Percentiles rank a stretch among this genome's conserved stretches.
Conservation (phyloP, 2,888 invertebrate genomes). For the Hermaeophaga mercurialis region DNA sequence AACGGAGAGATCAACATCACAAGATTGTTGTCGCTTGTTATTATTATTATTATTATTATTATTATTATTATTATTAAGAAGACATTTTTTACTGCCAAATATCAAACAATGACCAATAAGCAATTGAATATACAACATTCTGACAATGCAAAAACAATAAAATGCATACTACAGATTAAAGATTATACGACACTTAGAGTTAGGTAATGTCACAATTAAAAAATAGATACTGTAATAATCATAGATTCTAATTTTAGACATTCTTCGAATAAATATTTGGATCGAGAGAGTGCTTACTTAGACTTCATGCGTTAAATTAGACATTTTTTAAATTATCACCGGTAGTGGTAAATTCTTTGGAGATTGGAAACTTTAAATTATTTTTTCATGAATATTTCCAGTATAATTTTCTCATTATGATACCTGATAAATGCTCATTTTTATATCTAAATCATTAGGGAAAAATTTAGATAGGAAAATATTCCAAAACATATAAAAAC, state of each 20-base stretch:
- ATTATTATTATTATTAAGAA: too few species aligned
- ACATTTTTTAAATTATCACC: conserved; percentile 2
- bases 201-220: conserved; percentile 5
- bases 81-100: too few species aligned
- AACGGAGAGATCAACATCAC: too few species aligned
- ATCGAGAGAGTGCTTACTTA: background rate
- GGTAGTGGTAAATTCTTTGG: conserved; percentile 10
- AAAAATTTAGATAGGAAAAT: too few species aligned
- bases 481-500: too few species aligned
- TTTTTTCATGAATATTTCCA: conserved; percentile 11
- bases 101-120: too few species aligned
- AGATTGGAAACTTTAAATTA: conserved; percentile 3
- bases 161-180: background rate
- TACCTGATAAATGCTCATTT: background rate
- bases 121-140: background rate
- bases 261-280: conserved; percentile 5
- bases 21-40: too few species aligned
- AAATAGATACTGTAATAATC: conserved; percentile 2
- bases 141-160: conserved; percentile 7
- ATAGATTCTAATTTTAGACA: conserved; percentile 2
- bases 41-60: too few species aligned
- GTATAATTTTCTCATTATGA: conserved; percentile 7
- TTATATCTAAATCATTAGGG: background rate
- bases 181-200: conserved; percentile 11
- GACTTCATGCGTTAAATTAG: background rate